A percentile compares a stretch with the other conserved stretches of the same genome.
These are phyloP conservation scores for Polydrusus pterygomalis DNA, from an alignment of 2,888 invertebrate genomes.

Conservation along the genomic window DNA sequence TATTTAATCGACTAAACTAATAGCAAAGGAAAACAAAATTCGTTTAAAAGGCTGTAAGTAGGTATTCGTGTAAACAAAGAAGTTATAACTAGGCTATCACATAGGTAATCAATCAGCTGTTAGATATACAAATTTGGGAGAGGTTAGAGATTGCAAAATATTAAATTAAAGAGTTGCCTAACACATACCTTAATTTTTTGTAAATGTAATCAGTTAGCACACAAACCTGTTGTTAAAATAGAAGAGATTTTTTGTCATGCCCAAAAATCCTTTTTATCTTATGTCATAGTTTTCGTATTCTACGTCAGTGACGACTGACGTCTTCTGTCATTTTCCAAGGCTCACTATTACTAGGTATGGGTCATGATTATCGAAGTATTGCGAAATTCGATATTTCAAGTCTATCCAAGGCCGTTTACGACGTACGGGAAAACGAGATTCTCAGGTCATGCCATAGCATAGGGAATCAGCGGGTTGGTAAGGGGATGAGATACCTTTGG, in stretches of 20 bases:
- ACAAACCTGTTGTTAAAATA: slow-evolving; percentile 39
- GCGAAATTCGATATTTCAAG: too few relatives aligned
- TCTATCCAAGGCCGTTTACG: too few relatives aligned
- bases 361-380: too few relatives aligned
- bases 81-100: background rate
- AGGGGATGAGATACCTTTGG: too few relatives aligned
- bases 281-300: slow-evolving; percentile 28
- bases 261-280: slow-evolving; percentile 31
- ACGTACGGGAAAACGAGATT: too few relatives aligned
- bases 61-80: slow-evolving; percentile 31
- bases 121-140: slow-evolving; percentile 25
- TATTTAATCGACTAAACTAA: background rate
- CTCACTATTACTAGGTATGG: background rate
- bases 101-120: slow-evolving; percentile 48
- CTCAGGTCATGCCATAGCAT: too few relatives aligned
- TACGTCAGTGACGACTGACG: slow-evolving; percentile 5
- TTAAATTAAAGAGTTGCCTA: background rate
- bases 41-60: too few relatives aligned
- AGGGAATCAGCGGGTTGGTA: too few relatives aligned
- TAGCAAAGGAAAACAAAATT: background rate
- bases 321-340: slow-evolving; percentile 18
- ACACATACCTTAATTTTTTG: slow-evolving; percentile 20
- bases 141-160: background rate
- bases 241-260: slow-evolving; percentile 19
- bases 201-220: background rate